Evolutionary conservation across 2,797 vertebrate genomes (phyloP).

Genomic region (Adrianichthys oophorus): DNA sequence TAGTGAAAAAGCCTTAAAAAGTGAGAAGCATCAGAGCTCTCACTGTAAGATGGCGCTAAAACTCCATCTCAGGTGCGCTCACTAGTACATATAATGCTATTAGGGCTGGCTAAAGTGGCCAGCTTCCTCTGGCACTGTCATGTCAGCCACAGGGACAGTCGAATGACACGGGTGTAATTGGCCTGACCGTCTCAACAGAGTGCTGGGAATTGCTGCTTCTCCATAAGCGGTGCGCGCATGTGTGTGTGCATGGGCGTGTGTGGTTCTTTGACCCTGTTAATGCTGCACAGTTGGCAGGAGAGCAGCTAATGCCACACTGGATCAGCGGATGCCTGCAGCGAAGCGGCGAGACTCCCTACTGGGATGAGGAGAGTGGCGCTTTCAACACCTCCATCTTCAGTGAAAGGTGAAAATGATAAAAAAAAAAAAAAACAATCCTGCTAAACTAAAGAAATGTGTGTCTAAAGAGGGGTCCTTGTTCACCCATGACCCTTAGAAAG

Average conservation of each 20-base stretch:
- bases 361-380: slow-evolving; percentile 48
- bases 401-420: slow-evolving; percentile 8
- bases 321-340: slow-evolving; percentile 75
- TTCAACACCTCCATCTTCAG: slow-evolving; percentile 50
- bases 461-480: not conserved
- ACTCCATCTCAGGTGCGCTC: slow-evolving; percentile 13
- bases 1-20: too few species aligned
- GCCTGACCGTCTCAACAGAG: slow-evolving; percentile 79
- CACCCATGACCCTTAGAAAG: not conserved
- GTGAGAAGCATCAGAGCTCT: too few species aligned
- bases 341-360: slow-evolving; percentile 40
- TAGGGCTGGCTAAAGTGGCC: slow-evolving; percentile 73
- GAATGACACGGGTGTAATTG: slow-evolving; percentile 87
- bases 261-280: slow-evolving; percentile 67
- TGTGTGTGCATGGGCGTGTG: slow-evolving; percentile 25
- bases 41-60: too few species aligned
- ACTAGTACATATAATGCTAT: slow-evolving; percentile 79
- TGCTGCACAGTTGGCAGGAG: slow-evolving; percentile 66
- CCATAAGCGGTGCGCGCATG: slow-evolving; percentile 42
- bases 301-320: slow-evolving; percentile 77
- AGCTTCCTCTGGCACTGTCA: slow-evolving; percentile 72
- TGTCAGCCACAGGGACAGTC: slow-evolving; percentile 69
- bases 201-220: slow-evolving; percentile 65
- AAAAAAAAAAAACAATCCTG: not conserved
- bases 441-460: not conserved